Evolutionary conservation across 2,888 invertebrate species (phyloP), one percentile per base, ranked within the genome.

Genomic region (Cephus rjabovi): DNA sequence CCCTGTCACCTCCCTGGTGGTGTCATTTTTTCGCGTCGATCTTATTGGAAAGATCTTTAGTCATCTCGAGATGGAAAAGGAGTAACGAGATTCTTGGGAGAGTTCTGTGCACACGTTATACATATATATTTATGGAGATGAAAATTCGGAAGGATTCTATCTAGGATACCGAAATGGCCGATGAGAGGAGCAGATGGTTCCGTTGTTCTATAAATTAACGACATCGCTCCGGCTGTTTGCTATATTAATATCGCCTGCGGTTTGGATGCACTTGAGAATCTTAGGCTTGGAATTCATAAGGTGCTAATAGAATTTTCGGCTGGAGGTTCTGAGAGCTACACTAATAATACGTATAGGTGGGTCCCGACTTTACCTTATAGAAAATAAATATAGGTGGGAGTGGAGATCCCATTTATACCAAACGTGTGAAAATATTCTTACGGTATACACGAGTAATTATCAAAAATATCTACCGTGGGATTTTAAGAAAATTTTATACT

Each of bases 251-350:
- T 74, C 30, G 37, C 15, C 74, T 30, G 74, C 30, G 11, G 34
- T 30, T 30, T 12, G 30, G 74, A 74, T 30, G 74, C 74, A 74
- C 74, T 33, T 6, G 23, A 74, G 37, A 74, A 56, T 56, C 56
- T 35, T 35, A 34, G 30, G 74, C 34, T 34, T 33, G 23, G 74
- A 74, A 74, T 74, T 31, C 74, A 74, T 74, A 74, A 74, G 74
- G 74, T 74, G 74, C 74, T 74, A 74, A 74, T 74, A 74, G 71
- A 74, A 74, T 35, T 35, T 74, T 71, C 34, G 37, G 74, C 15
- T 74, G 23, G 12, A 30, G 35, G 74, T 33, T 35, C 74, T 30
- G 12, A 74, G 34, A 56, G 56, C 56, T 23, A 56, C 56, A 56
- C 37, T 30, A 74, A 31, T 34, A 74, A 74, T 35, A 35, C 35